A percentile compares a stretch with the other conserved stretches of the same genome.
phyloP scores from a whole-genome alignment of 2,797 vertebrate species.

The Smutsia gigantea region DNA sequence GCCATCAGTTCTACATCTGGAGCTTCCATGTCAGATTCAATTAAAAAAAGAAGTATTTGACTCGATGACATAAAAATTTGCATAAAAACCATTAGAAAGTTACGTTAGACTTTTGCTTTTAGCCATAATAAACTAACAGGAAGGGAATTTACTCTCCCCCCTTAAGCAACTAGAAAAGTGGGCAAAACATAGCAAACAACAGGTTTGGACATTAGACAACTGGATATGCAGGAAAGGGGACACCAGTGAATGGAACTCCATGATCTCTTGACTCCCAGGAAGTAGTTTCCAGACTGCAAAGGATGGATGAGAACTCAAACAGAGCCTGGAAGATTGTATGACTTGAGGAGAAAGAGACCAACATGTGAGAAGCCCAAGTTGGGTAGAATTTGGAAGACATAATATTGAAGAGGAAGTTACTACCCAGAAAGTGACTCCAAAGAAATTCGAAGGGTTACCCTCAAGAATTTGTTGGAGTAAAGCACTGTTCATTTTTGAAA shows the following conservation, averaged over 20 bases:
- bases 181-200: background rate
- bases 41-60: background rate
- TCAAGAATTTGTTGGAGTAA: too few relatives aligned
- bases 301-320: background rate
- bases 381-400: background rate
- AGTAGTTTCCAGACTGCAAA: background rate
- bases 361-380: background rate
- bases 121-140: background rate
- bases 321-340: too few relatives aligned
- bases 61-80: background rate
- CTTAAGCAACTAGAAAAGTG: background rate
- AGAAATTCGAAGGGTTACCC: background rate
- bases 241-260: fast-evolving
- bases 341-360: background rate
- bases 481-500: background rate
- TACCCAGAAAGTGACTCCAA: background rate
- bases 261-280: background rate
- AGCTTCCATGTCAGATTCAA: background rate
- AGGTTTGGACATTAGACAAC: background rate
- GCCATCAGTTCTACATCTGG: background rate
- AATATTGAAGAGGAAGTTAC: background rate
- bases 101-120: background rate
- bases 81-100: background rate
- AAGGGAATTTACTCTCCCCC: background rate
- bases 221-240: background rate